Percentiles rank a stretch among this genome's conserved stretches.
These are phyloP conservation scores for Gopherus flavomarginatus DNA, from an alignment of 2,113 vertebrate genomes.

Conservation along the genomic window DNA sequence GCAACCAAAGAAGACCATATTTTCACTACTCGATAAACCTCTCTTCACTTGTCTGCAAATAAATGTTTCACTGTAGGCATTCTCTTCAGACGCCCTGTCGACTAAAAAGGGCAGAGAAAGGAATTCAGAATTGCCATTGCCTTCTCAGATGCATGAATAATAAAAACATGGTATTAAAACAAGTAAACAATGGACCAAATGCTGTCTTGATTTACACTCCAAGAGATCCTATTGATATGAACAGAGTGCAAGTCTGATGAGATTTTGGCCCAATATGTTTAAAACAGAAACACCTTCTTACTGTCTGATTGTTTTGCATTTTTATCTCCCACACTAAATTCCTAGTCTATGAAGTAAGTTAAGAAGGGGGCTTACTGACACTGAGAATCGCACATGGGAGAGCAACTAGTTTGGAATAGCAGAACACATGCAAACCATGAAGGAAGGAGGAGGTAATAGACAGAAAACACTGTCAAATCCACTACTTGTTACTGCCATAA, in stretches of 20 bases:
- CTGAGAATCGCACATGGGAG: not conserved
- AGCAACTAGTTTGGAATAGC: not conserved
- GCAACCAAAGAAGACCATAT: slow-evolving; percentile 58
- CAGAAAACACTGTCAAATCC: not conserved
- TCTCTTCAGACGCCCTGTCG: not conserved
- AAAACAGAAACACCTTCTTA: not conserved
- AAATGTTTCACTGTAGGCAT: slow-evolving; percentile 60
- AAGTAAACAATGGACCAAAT: not conserved
- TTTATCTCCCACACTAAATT: not conserved
- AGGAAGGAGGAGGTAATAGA: not conserved
- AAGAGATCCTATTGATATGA: not conserved
- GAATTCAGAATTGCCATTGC: slow-evolving; percentile 27
- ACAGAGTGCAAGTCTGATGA: not conserved
- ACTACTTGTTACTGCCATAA: not conserved
- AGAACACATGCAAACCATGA: not conserved
- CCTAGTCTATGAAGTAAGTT: not conserved
- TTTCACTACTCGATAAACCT: slow-evolving; percentile 65
- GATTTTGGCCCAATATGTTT: not conserved
- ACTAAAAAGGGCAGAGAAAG: slow-evolving; percentile 35
- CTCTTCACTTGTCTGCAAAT: slow-evolving; percentile 59
- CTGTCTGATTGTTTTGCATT: not conserved
- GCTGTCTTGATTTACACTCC: not conserved
- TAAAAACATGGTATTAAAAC: not conserved
- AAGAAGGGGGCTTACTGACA: not conserved
- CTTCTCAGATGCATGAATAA: not conserved